Base-by-base conservation (phyloP, 2,888 invertebrate genomes). In the Nomada fucata region DNA sequence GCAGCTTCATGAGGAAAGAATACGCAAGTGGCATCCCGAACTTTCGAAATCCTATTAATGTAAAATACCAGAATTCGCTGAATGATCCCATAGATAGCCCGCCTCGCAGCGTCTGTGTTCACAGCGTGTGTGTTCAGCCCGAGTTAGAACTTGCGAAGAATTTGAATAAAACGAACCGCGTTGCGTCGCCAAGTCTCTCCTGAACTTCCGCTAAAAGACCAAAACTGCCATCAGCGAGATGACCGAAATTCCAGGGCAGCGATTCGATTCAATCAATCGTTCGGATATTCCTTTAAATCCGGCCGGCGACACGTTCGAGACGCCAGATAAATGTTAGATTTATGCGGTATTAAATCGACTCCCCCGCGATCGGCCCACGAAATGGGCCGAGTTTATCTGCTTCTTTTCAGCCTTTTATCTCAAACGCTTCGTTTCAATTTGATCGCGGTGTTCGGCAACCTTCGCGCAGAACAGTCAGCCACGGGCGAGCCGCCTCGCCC, bases 21-120 rank as follows among this genome's bases (percentile, higher is more conserved):
- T 86, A 73, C 80, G 70, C 73, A 79, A 86, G 84, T 76, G 70
- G 73, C 55, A 72, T 82, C 77, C 74, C 69, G 20, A 88, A 88
- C 80, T 88, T 88, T 82, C 23, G 70, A 83, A 75, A 86, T 77
- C 70, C 70, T 79, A 83, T 88, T 88, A 86, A 88, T 83, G 87
- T 83, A 88, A 88, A 88, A 78, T 80, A 73, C 84, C 86, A 63
- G 77, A 74, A 84, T 85, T 85, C 68, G 26, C 26, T 50, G 71
- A 70, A 79, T 70, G 83, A 88, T 88, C 82, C 83, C 72, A 68
- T 50, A 42, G 72, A 85, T 79, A 77, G 80, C 59, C 63, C 23
- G 60, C 47, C 59, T 36, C 36, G 52, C 59, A 1, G 53, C 50
- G 13, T 50, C 36, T 57, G 60, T 42, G 57, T 52, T n/a, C 64